Percentiles rank a stretch among this genome's conserved stretches.
Evolutionary conservation across 2,888 invertebrate genomes (phyloP).

Genomic region (Synanthedon vespiformis): DNA sequence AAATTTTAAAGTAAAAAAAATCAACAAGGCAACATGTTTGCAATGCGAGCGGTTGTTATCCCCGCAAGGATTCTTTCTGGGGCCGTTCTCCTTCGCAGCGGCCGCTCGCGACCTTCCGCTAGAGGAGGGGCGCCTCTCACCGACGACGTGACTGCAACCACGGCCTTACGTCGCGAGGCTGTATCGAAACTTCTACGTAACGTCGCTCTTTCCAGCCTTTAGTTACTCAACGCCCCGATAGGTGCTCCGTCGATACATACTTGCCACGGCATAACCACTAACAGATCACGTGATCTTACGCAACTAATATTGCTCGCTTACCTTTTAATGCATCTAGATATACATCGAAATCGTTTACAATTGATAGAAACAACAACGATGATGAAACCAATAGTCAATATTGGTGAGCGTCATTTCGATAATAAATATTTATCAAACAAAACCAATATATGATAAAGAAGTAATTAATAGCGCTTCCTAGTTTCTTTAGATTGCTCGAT

Average conservation of each 20-base stretch:
- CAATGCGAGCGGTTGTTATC: constrained; percentile 26
- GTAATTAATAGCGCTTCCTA: no score
- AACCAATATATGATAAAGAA: no score
- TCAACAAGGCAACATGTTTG: constrained; percentile 13
- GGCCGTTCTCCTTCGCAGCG: constrained; percentile 61
- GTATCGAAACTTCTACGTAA: constrained; percentile 68
- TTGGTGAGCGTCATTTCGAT: constrained; percentile 16
- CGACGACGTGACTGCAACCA: constrained; percentile 63
- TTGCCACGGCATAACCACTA: constrained; percentile 45
- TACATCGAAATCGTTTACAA: constrained; percentile 48
- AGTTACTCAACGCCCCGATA: constrained; percentile 63
- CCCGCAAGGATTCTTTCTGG: constrained; percentile 59
- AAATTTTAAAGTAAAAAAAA: neutral
- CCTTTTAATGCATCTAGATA: constrained; percentile 54
- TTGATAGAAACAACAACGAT: constrained; percentile 37
- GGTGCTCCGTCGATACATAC: constrained; percentile 59
- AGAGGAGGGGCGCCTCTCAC: constrained; percentile 49
- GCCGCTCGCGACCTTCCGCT: constrained; percentile 60
- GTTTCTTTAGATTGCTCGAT: no score
- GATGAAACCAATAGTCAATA: constrained; percentile 29
- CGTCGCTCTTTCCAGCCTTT: constrained; percentile 63
- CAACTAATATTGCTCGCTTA: constrained; percentile 52
- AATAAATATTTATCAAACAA: no score
- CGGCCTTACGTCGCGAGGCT: constrained; percentile 69
- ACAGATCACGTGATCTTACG: constrained; percentile 62